Evolutionary conservation across 1,140 invertebrate species (phyloP).

Genomic region (Archivesica marissinica): DNA sequence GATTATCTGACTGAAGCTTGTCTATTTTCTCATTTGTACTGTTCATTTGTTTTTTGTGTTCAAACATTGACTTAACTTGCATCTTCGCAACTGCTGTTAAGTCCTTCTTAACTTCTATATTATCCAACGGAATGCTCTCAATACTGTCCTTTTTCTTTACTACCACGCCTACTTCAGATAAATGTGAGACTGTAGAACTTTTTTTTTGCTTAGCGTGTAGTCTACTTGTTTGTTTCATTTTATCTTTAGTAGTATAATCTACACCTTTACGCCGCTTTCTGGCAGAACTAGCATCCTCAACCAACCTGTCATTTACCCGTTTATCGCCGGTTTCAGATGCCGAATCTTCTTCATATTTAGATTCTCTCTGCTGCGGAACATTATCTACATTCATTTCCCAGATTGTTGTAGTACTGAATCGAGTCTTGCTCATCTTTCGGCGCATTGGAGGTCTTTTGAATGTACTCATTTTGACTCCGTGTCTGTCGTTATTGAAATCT

Average conservation of each 20-base stretch:
- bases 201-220: not conserved
- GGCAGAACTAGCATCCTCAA: not conserved
- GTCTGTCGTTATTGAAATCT: constrained; percentile 2
- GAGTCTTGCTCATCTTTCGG: constrained; percentile 28
- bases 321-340: not conserved
- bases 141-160: constrained; percentile 2
- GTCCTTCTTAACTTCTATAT: too few relatives aligned
- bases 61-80: too few relatives aligned
- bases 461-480: constrained; percentile 7
- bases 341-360: not conserved
- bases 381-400: constrained; percentile 57
- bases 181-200: not conserved
- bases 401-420: constrained; percentile 58
- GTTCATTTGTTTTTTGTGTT: too few relatives aligned
- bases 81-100: too few relatives aligned
- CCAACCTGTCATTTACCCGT: not conserved
- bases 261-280: constrained; percentile 14
- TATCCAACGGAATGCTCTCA: not conserved
- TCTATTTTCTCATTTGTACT: too few relatives aligned
- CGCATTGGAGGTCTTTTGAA: constrained; percentile 35
- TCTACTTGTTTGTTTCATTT: not conserved
- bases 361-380: not conserved
- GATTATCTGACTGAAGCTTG: too few relatives aligned
- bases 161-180: not conserved
- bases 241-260: not conserved